Conservation (phyloP, 2,888 invertebrate species). For the Temnothorax ravouxi region DNA sequence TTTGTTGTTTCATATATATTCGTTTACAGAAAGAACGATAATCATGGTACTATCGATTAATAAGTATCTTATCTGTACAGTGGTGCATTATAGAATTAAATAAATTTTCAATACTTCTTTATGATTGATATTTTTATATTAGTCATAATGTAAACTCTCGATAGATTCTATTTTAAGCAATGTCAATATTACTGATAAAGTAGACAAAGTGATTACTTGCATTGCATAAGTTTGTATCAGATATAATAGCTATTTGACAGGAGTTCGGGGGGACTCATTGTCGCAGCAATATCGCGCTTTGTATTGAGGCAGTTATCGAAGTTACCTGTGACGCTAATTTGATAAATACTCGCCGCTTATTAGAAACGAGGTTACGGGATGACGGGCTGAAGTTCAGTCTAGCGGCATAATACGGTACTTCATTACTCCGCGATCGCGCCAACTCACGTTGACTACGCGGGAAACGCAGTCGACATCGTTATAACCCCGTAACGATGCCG, state of each 20-base stretch:
- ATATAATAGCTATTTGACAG: constrained; percentile 35
- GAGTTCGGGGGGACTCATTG: constrained; percentile 40
- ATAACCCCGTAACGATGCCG: constrained; percentile 28
- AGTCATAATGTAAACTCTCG: not conserved
- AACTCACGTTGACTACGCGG: constrained; percentile 36
- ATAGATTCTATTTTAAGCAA: constrained; percentile 8
- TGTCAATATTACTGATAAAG: constrained; percentile 19
- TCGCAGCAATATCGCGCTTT: constrained; percentile 42
- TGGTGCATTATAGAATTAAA: not conserved
- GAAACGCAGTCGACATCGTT: constrained; percentile 18
- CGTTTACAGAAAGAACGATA: not conserved
- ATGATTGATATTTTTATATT: not conserved
- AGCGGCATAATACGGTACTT: constrained; percentile 59
- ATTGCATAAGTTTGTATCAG: constrained; percentile 15
- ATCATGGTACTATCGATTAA: not conserved
- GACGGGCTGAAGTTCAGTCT: constrained; percentile 58
- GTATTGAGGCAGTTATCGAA: constrained; percentile 52
- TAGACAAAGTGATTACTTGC: not conserved
- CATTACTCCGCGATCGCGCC: constrained; percentile 55
- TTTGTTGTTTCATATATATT: not conserved
- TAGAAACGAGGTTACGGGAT: constrained; percentile 61
- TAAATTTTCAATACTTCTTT: not conserved
- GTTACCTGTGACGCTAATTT: constrained; percentile 61
- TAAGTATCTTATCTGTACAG: not conserved
- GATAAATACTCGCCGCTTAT: constrained; percentile 65